A percentile compares a stretch with the other conserved stretches of the same genome.
These are phyloP conservation scores for Fringilla coelebs DNA, from an alignment of 2,797 vertebrate species.

Conservation along the genomic window DNA sequence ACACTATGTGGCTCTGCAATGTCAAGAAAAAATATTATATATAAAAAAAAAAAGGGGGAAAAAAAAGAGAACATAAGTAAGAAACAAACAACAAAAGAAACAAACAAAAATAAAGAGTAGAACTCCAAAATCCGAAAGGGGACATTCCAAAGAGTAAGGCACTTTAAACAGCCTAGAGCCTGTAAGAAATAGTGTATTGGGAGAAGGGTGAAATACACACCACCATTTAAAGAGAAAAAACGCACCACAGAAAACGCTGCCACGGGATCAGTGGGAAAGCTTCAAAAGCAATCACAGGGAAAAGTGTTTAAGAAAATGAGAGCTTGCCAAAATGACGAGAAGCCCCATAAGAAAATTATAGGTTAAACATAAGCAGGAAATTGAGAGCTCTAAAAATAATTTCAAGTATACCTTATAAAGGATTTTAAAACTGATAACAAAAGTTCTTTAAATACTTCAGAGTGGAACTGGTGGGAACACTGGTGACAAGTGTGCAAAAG, in stretches of 20 bases:
- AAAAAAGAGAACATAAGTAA: fast-evolving
- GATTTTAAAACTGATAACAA: neutral
- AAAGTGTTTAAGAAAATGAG: neutral
- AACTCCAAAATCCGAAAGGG: neutral
- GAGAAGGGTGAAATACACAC: neutral
- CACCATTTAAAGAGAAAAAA: neutral
- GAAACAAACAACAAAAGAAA: neutral
- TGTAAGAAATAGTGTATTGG: neutral
- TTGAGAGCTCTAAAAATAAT: conserved; percentile 10
- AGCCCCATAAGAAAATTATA: neutral
- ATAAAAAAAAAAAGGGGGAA: neutral
- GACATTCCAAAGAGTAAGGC: neutral
- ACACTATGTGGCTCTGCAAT: neutral
- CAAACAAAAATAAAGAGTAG: neutral
- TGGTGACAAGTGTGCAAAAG: neutral
- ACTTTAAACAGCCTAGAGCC: neutral
- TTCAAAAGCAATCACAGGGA: neutral
- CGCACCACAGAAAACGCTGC: neutral
- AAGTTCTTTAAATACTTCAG: conserved; percentile 2
- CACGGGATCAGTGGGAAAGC: neutral
- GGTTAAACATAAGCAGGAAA: neutral
- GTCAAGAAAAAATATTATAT: neutral
- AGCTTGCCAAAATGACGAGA: neutral
- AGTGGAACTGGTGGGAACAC: neutral
- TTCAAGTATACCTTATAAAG: neutral